phyloP scores from a whole-genome alignment of 2,888 invertebrate genomes.

The Drosophila flavopinicola region DNA sequence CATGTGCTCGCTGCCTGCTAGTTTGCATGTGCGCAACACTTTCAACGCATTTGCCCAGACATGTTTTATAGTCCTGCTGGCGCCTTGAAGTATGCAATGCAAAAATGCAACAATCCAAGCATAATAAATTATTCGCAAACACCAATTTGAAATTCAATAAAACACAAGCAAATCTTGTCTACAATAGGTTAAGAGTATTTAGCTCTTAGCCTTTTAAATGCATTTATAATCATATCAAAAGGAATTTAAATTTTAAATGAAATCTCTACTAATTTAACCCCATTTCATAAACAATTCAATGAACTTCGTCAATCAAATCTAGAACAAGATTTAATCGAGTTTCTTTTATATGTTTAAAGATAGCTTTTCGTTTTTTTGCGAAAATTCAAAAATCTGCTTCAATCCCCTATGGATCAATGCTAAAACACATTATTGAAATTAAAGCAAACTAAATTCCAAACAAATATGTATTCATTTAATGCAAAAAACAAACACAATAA shows the following conservation, averaged over 20 bases:
- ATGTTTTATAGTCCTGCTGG: constrained; percentile 28
- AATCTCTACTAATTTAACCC: too few species aligned
- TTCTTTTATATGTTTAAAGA: too few species aligned
- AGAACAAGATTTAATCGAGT: too few species aligned
- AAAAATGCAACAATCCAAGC: constrained; percentile 12
- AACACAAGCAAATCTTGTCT: neutral
- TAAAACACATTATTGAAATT: constrained; percentile 42
- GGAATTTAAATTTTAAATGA: neutral
- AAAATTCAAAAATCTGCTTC: constrained; percentile 3
- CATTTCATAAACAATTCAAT: neutral
- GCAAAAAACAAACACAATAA: constrained; percentile 32
- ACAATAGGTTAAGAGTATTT: too few species aligned
- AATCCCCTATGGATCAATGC: constrained; percentile 8
- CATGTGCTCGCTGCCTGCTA: constrained; percentile 50
- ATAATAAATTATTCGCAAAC: constrained; percentile 1
- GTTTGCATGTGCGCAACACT: constrained; percentile 54
- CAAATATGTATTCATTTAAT: constrained; percentile 3
- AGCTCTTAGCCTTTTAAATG: too few species aligned
- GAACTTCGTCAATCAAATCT: neutral
- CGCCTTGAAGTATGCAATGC: constrained; percentile 38
- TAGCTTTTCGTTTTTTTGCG: neutral
- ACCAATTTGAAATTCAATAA: neutral
- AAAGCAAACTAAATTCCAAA: constrained; percentile 23
- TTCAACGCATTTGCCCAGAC: constrained; percentile 34
- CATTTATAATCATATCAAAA: too few species aligned